Base-by-base conservation (phyloP, 1,140 invertebrate species). In the Anastrepha obliqua region DNA sequence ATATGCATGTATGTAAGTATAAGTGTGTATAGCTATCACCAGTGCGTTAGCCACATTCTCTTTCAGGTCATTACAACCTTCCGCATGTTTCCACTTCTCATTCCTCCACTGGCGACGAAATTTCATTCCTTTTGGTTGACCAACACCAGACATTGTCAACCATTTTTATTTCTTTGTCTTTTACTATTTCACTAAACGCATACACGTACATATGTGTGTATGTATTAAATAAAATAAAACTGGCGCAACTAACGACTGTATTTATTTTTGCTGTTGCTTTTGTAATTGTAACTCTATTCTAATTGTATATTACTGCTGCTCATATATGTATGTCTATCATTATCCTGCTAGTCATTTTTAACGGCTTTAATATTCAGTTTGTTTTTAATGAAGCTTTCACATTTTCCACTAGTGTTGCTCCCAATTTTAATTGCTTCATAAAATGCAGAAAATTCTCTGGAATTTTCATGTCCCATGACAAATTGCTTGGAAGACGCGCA, bases 351-450 rank as follows among this genome's bases (percentile, higher is more conserved):
- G 29, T 39, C 70, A 42, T 17, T 29, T 44, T 20, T 13, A 39
- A 29, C 70, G 17, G 29, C 64, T 74, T 29, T 74, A 17, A 42
- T n/a, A 47, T 13, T 47, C 44, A 17, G 44, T 74, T 13, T 74
- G 11, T 51, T 74, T 74, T 74, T 74, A 17, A 47, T 74, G 13
- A 3, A 15, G 42, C n/a, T 74, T 47, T 42, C 13, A 47, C 13
- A 47, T 17, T 17, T 39, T 11, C 42, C 11, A 74, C 15, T 2
- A 17, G 17, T 81, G 15, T 51, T 81, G 8, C 29, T 81, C 47
- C n/a, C 47, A 58, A 13, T 55, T 81, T 81, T 81, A 81, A 55
- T 81, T 81, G 20, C 44, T 6, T 7, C 2, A 81, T 81, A 47
- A 81, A 42, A 67, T 67, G 64, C 20, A 67, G 64, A 67, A 67